Evolutionary conservation across 2,797 vertebrate species (phyloP).

Genomic region (Schizothorax lantsangensis): DNA sequence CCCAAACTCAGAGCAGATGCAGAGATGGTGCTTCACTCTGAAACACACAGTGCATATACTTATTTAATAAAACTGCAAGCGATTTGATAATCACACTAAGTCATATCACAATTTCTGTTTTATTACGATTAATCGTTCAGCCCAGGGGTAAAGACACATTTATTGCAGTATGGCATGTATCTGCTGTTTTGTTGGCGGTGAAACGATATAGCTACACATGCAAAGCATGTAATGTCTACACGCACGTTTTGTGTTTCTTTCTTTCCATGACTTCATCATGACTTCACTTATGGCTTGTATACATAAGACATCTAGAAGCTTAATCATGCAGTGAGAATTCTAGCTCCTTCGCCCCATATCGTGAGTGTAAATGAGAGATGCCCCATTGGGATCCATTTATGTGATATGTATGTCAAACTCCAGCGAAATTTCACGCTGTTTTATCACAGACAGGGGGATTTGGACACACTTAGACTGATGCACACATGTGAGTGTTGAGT

Average conservation of each 20-base stretch:
- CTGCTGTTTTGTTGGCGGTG: constrained; percentile 40
- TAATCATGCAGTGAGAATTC: constrained; percentile 43
- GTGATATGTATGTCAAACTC: constrained; percentile 32
- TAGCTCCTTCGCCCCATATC: constrained; percentile 12
- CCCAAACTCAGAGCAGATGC: background rate
- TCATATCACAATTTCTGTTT: background rate
- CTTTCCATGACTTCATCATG: constrained; percentile 63
- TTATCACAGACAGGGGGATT: constrained; percentile 31
- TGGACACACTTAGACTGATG: constrained; percentile 39
- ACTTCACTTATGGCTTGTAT: constrained; percentile 57
- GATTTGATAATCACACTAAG: background rate
- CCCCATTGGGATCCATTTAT: constrained; percentile 37
- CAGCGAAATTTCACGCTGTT: constrained; percentile 31
- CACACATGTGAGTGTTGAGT: constrained; percentile 43
- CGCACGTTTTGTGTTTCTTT: constrained; percentile 56
- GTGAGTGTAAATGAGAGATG: constrained; percentile 31
- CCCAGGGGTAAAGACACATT: constrained; percentile 2
- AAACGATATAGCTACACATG: constrained; percentile 41
- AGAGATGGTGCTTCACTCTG: background rate
- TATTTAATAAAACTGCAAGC: background rate
- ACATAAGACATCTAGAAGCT: constrained; percentile 56
- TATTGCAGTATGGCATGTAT: background rate
- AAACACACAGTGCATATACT: background rate
- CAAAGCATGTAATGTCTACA: constrained; percentile 3
- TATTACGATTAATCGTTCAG: background rate